Evolutionary conservation across 2,113 vertebrate genomes (phyloP), one percentile per base, ranked within the genome.

Genomic region (Felis chaus): DNA sequence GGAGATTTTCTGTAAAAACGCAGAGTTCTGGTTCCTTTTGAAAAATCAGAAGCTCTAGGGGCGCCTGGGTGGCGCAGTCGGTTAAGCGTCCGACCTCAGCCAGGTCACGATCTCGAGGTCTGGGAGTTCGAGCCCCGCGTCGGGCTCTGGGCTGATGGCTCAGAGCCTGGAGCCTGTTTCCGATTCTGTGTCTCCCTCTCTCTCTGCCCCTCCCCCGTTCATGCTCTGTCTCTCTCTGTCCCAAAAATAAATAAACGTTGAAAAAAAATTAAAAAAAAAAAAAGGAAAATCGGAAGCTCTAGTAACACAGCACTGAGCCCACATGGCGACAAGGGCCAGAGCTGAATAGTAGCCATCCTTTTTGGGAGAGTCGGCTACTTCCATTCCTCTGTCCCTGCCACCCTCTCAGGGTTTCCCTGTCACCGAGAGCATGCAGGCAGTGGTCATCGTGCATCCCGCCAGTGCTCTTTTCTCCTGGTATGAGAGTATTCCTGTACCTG

Each of bases 391-490:
- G 23, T 7, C 36, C 18, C 87, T 12, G 1, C 15, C 29, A 0
- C 15, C 18, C 41, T 36, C 45, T 1, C 0, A 0, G 5, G 15
- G 10, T 6, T 8, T 45, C 45, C 18, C 53, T 4, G 0, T 19
- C n/a, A 7, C 0, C 15, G 14, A 33, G 33, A 13, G 7, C 3
- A 0, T 12, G 31, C 9, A 7, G 29, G 18, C 10, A 9, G 5
- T 0, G 36, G 48, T 23, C 69, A 45, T 9, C 50, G 15, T 31
- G 36, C 12, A 50, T n/a, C n/a, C 61, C 48, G 12, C 45, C 23
- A 18, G 18, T 0, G 12, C 0, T 27, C 55, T 8, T 50, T 19
- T 65, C 78, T 84, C 27, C 19, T 3, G 53, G 19, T 15, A 7
- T 27, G 36, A 74, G 27, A n/a, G 1, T 29, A 33, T 48, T 66